These are phyloP conservation scores for Apostichopus californicus DNA, from an alignment of 35 echinoderm and acorn worm genomes.

Conservation along the genomic window DNA sequence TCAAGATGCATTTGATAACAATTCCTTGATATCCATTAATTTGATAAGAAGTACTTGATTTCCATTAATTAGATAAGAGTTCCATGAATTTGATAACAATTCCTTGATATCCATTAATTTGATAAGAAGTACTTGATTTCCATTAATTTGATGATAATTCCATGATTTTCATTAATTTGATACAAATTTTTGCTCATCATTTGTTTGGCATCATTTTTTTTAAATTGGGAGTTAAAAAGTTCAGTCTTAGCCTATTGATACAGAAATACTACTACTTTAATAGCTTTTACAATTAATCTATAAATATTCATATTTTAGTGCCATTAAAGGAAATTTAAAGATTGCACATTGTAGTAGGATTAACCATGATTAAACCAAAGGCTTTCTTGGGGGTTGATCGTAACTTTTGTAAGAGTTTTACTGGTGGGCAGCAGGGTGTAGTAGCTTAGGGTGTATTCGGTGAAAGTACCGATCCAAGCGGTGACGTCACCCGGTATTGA, in stretches of 20 bases:
- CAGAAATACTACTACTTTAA: not conserved
- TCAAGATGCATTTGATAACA: too few relatives aligned
- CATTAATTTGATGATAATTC: too few relatives aligned
- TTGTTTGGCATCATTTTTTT: too few relatives aligned
- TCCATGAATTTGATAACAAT: too few relatives aligned
- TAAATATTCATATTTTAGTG: conserved; percentile 1
- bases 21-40: too few relatives aligned
- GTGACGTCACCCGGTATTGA: conserved; percentile 36
- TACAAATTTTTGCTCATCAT: too few relatives aligned
- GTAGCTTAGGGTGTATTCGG: conserved; percentile 27
- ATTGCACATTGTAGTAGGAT: not conserved
- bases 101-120: too few relatives aligned
- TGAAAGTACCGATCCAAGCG: conserved; percentile 9
- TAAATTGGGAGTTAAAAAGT: too few relatives aligned
- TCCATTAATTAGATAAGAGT: too few relatives aligned
- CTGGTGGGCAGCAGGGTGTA: not conserved
- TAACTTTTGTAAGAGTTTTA: not conserved
- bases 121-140: too few relatives aligned
- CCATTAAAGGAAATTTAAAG: not conserved
- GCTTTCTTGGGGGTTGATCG: not conserved
- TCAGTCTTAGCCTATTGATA: not conserved
- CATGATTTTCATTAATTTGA: too few relatives aligned
- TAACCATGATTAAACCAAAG: not conserved
- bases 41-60: too few relatives aligned
- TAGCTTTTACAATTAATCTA: not conserved